Evolutionary conservation across 2,797 vertebrate species (phyloP).

Genomic region (Hylomyscus alleni): DNA sequence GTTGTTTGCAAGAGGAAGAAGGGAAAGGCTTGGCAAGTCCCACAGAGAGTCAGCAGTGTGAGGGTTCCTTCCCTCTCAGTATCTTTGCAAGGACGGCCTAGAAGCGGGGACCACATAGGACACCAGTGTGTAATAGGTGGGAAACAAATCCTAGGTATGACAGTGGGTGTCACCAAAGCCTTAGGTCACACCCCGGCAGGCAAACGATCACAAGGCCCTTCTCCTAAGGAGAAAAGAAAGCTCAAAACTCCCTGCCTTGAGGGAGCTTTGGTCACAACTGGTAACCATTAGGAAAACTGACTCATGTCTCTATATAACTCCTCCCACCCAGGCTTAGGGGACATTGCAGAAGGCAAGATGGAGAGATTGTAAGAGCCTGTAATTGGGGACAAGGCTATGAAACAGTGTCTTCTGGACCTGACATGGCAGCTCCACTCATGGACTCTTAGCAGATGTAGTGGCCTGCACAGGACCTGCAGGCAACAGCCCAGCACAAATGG

Average conservation of each 20-base stretch:
- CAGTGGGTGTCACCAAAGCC: fast-evolving
- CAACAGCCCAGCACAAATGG: background rate
- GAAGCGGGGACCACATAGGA: fast-evolving
- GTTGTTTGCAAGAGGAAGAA: background rate
- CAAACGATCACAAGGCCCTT: fast-evolving
- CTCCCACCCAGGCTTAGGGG: background rate
- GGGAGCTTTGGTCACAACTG: fast-evolving
- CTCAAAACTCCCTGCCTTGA: background rate
- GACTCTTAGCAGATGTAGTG: background rate
- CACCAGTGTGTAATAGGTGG: fast-evolving
- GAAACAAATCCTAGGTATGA: fast-evolving
- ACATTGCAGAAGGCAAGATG: background rate
- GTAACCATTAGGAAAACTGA: background rate
- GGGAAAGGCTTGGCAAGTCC: background rate
- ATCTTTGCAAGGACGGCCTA: fast-evolving
- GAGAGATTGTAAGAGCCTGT: background rate
- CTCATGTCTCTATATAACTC: background rate
- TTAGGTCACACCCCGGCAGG: fast-evolving
- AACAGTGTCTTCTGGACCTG: background rate
- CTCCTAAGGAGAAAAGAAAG: background rate
- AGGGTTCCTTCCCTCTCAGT: background rate
- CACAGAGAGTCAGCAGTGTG: background rate
- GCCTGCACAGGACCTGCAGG: background rate
- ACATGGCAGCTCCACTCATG: background rate
- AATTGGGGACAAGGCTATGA: background rate